Base-by-base conservation (phyloP, 2,113 vertebrate species). In the Colius striatus region DNA sequence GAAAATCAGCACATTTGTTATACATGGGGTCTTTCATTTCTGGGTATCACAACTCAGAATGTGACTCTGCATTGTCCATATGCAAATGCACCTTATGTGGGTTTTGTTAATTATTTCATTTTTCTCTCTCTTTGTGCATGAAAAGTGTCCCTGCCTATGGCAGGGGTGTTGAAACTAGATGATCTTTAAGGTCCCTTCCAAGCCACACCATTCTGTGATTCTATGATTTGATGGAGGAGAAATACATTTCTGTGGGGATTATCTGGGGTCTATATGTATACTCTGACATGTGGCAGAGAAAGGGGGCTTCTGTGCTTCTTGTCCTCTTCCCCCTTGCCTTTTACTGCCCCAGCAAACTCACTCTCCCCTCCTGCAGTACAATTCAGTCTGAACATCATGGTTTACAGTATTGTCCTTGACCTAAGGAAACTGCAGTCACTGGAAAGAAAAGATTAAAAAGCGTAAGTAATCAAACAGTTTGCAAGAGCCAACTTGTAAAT, bases 391-490 rank as follows among this genome's bases (percentile, higher is more conserved):
- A 89, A 25, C 43, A 77, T 34, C 13, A 8, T 58, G 58, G 55
- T 32, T 86, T 60, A 62, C 48, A 32, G 47, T 13, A 9, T 7
- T 86, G 67, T 54, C 90, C 92, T 90, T 93, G 92, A 80, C 83
- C 94, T 51, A 14, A 63, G 72, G 72, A 92, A 60, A 54, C 3
- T 62, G 65, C 85, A 93, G 63, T 29, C 86, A 72, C 80, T 87
- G 70, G 76, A 96, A 94, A 77, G 26, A 87, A 89, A 96, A 92
- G 91, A 91, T 87, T 80, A 86, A 68, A 90, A 81, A 61, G 83
- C 3, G 0, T 86, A 95, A 91, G 51, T 89, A 97, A 95, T 78
- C 38, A 79, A 85, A 79, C 3, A 4, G 30, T 77, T 92, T 87
- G 76, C 48, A 67, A 75, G 61, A 95, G 68, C 66, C 89, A 81